Evolutionary conservation across 2,113 vertebrate genomes (phyloP), one percentile per base, ranked within the genome.

Genomic region (Tylochromis polylepis): DNA sequence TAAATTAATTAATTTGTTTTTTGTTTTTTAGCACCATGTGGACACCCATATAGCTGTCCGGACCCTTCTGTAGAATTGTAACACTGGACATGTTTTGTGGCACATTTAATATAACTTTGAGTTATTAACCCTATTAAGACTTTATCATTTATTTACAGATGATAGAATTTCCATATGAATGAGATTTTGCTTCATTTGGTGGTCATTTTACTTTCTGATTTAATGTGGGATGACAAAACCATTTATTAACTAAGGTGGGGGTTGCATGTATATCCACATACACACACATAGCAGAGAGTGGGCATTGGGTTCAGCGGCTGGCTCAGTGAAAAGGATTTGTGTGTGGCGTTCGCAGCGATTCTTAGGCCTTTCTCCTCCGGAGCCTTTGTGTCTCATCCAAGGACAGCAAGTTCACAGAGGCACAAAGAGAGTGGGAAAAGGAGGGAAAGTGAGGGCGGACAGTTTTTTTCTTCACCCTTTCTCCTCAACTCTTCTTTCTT

Each of bases 321-420:
- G 78, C 65, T 46, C 79, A 43, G 60, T 94, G 89, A 93, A 93
- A 91, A 51, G 90, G 88, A 81, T 91, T 89, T 94, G 91, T 93
- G 93, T 91, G 90, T 93, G 93, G 91, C 75, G 78, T 91, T 87
- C 27, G 79, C 75, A 31, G 88, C 57, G 43, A 93, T 91, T 92
- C 87, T 86, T 88, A 84, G 83, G 85, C 88, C 89, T 91, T 92
- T 93, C 92, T 95, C 91, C 85, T 92, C 83, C 11, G 56, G 91
- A 93, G 62, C 83, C 93, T 95, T 96, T 96, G 93, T 96, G 84
- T 91, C 81, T 90, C 78, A 79, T 95, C 94, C 92, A 94, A 95
- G 85, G 92, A 93, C 60, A 90, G 89, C 87, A 90, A 93, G 93
- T 95, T 95, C 94, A 94, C 88, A 84, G 87, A 88, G 65, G 87